These are phyloP conservation scores for Drosophila prosaltans DNA, from an alignment of 1,140 invertebrate genomes.

Conservation along the genomic window DNA sequence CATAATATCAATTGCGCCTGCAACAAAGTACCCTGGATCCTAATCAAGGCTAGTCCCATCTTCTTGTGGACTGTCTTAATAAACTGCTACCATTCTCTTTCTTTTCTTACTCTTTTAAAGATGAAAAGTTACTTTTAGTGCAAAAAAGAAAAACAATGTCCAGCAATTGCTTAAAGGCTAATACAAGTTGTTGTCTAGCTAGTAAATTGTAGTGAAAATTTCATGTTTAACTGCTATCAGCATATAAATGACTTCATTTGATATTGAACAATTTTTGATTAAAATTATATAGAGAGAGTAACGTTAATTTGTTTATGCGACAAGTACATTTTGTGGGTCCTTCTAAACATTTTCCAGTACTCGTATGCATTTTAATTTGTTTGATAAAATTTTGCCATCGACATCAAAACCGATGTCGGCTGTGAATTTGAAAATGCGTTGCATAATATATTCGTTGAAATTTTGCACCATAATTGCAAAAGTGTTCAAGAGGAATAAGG, in stretches of 20 bases:
- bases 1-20: no score
- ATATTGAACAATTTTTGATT: neutral
- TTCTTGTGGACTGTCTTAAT: no score
- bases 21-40: no score
- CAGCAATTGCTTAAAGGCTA: no score
- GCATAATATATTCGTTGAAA: slow-evolving; percentile 1
- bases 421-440: neutral
- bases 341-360: neutral
- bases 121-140: no score
- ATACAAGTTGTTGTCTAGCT: no score
- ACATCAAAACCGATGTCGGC: neutral
- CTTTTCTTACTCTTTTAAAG: no score
- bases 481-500: neutral
- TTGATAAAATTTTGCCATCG: no score
- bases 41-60: no score
- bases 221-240: neutral
- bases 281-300: neutral
- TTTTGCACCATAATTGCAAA: slow-evolving; percentile 47
- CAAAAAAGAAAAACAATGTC: no score
- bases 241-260: slow-evolving; percentile 7
- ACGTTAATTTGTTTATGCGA: slow-evolving; percentile 1
- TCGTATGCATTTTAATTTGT: slow-evolving; percentile 2
- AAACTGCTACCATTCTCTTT: no score
- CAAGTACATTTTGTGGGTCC: neutral
- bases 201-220: no score